Conservation (phyloP, 2,113 vertebrate genomes). For the Lophius piscatorius region DNA sequence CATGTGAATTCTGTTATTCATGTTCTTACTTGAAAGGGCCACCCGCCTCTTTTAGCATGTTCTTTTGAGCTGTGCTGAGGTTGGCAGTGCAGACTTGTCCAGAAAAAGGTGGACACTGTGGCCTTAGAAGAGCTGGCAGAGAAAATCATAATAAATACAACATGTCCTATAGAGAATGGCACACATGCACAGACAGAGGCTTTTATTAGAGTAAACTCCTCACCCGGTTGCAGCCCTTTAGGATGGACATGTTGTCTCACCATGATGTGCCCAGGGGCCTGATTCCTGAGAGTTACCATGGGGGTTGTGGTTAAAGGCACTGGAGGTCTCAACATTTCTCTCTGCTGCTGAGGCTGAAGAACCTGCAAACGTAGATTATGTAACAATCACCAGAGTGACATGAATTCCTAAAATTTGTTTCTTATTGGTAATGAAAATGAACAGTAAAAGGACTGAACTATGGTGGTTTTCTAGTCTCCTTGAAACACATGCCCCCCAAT, state of each 20-base stretch:
- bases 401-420: background rate
- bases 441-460: too few relatives aligned
- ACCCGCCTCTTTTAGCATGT: constrained; percentile 91
- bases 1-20: background rate
- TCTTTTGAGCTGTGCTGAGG: constrained; percentile 86
- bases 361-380: constrained; percentile 60
- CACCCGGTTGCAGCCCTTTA: constrained; percentile 91
- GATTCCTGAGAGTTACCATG: constrained; percentile 88
- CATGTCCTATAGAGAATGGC: background rate
- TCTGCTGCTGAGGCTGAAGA: constrained; percentile 89
- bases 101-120: constrained; percentile 80
- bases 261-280: constrained; percentile 88
- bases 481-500: too few relatives aligned
- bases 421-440: too few relatives aligned
- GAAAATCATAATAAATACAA: background rate
- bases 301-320: constrained; percentile 88
- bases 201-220: constrained; percentile 6
- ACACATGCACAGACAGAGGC: background rate
- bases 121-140: constrained; percentile 85
- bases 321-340: constrained; percentile 89
- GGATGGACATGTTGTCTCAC: constrained; percentile 86
- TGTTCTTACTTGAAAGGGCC: constrained; percentile 91
- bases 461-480: too few relatives aligned
- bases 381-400: background rate
- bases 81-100: constrained; percentile 83